These are phyloP conservation scores for Cyprinella venusta DNA, from an alignment of 2,797 vertebrate genomes.

Conservation along the genomic window DNA sequence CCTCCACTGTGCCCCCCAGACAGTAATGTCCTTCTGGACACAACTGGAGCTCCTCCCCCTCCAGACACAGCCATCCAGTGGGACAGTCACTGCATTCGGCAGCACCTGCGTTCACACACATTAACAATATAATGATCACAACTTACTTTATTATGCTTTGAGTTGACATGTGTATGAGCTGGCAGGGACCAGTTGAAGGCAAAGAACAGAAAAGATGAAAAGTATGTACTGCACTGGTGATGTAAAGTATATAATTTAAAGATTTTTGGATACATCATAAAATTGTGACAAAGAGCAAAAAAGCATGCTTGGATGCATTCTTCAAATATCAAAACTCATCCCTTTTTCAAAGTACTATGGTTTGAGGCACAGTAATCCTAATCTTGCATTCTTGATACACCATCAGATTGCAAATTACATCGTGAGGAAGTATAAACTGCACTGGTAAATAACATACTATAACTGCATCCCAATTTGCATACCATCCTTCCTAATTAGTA, in stretches of 20 bases:
- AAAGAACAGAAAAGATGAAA: conserved; percentile 15
- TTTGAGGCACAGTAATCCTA: background rate
- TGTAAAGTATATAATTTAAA: background rate
- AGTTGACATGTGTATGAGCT: background rate
- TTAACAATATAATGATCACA: conserved; percentile 5
- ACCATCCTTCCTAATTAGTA: background rate
- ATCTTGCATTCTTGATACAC: background rate
- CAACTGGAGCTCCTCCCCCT: conserved; percentile 73
- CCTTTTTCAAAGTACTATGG: background rate
- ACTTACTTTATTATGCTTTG: conserved; percentile 26
- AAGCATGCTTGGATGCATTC: background rate
- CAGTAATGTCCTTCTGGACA: conserved; percentile 85
- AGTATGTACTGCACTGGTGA: background rate
- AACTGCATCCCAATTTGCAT: background rate
- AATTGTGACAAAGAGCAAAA: background rate
- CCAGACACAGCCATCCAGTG: conserved; percentile 82
- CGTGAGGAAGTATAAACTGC: background rate
- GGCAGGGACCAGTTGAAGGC: background rate
- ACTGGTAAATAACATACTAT: background rate
- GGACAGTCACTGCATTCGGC: conserved; percentile 80
- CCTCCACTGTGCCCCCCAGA: conserved; percentile 75
- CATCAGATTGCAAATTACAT: background rate
- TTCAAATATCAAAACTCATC: background rate
- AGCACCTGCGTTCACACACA: conserved; percentile 70
- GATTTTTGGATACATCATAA: background rate